Conservation (phyloP, 2,888 invertebrate genomes). For the Gymnocheta viridis region DNA sequence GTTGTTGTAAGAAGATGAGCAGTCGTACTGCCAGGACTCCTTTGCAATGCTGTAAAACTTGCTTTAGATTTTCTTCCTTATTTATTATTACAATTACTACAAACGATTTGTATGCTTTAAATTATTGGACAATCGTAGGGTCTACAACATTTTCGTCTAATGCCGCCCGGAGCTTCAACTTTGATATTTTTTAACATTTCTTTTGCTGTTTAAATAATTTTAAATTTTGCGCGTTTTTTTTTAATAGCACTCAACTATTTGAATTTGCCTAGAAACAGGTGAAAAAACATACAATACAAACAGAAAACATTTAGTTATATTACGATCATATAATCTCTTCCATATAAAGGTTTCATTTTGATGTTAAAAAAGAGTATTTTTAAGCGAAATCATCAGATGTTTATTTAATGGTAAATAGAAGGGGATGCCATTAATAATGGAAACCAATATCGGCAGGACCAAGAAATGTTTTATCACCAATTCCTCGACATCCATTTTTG, state of each 20-base stretch:
- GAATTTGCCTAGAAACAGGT: conserved; percentile 23
- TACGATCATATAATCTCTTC: not conserved
- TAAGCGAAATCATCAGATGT: too few relatives aligned
- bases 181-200: not conserved
- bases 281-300: conserved; percentile 2
- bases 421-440: too few relatives aligned
- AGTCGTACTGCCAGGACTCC: not conserved
- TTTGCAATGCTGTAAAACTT: not conserved
- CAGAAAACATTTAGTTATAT: not conserved
- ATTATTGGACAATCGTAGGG: not conserved
- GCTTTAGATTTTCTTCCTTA: not conserved
- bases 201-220: not conserved
- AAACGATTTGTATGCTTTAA: not conserved
- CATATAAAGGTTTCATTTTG: too few relatives aligned
- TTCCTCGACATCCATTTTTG: too few relatives aligned
- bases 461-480: too few relatives aligned
- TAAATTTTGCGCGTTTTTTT: not conserved
- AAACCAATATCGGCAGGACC: too few relatives aligned
- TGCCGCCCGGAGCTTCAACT: not conserved
- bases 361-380: too few relatives aligned
- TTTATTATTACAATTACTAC: not conserved
- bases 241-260: not conserved
- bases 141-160: not conserved
- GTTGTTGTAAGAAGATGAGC: not conserved
- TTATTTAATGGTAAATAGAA: too few relatives aligned